phyloP scores from a whole-genome alignment of 2,797 vertebrate genomes.

The Anableps anableps region DNA sequence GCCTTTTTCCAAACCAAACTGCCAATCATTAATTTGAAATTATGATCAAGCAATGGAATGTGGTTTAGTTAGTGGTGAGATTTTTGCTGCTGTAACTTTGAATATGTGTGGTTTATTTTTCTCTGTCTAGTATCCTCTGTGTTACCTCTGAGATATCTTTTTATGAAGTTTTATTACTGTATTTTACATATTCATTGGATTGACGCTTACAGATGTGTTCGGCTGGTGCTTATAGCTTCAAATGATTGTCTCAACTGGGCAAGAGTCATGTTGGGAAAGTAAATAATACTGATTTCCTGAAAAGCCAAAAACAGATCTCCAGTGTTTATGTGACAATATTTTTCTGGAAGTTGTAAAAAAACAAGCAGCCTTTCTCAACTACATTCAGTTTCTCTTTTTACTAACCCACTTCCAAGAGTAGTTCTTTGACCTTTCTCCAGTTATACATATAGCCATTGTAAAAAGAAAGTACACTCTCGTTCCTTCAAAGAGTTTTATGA shows the following conservation, averaged over 20 bases:
- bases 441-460: background rate
- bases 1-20: conserved; percentile 26
- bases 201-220: background rate
- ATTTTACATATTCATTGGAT: background rate
- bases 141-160: background rate
- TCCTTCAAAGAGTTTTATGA: background rate
- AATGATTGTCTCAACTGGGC: background rate
- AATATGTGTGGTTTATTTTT: no score
- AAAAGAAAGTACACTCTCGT: background rate
- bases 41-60: background rate
- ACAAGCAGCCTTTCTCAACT: background rate
- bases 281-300: background rate
- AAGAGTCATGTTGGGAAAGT: background rate
- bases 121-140: no score
- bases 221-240: background rate
- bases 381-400: background rate
- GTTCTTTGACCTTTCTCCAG: background rate
- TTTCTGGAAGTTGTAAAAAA: background rate
- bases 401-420: background rate
- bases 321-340: background rate
- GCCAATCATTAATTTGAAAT: conserved; percentile 58
- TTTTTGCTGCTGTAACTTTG: conserved; percentile 4
- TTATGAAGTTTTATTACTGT: background rate
- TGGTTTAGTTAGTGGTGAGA: conserved; percentile 33
- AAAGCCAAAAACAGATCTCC: background rate